Percentiles rank a stretch among this genome's conserved stretches.
These are phyloP conservation scores for Paraplagusia blochii DNA, from an alignment of 2,113 vertebrate species.

Conservation along the genomic window DNA sequence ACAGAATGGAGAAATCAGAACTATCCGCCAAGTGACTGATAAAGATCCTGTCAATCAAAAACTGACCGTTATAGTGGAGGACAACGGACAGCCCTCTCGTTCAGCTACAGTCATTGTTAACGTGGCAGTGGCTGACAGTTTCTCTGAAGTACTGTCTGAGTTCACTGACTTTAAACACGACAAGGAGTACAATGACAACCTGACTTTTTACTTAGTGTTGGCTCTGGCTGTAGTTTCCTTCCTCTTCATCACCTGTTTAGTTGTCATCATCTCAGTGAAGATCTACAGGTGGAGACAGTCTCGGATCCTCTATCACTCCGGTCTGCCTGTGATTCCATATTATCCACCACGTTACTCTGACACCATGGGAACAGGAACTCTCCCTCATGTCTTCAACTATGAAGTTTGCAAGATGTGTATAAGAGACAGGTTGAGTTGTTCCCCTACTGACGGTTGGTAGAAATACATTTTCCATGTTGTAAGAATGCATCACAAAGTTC, in stretches of 20 bases:
- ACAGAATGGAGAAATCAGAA: no score
- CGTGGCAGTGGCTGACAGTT: slow-evolving; percentile 13
- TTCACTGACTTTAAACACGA: slow-evolving; percentile 9
- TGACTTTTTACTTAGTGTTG: slow-evolving; percentile 15
- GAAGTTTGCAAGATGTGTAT: no score
- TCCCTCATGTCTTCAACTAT: no score
- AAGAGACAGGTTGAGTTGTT: no score
- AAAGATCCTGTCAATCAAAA: neutral
- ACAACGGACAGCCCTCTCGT: slow-evolving; percentile 14
- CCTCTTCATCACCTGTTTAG: slow-evolving; percentile 15
- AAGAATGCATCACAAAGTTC: neutral
- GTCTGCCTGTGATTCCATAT: no score
- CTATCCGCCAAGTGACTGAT: no score
- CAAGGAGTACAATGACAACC: slow-evolving; percentile 15
- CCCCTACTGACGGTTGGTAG: neutral
- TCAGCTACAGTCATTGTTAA: slow-evolving; percentile 16
- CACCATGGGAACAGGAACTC: no score
- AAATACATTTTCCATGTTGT: neutral
- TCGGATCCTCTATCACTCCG: no score
- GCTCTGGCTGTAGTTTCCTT: slow-evolving; percentile 10
- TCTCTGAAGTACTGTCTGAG: slow-evolving; percentile 12
- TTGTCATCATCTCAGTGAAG: slow-evolving; percentile 18
- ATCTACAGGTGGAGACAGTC: no score
- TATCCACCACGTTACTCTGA: no score
- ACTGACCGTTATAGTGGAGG: slow-evolving; percentile 11